Evolutionary conservation across 2,888 invertebrate species (phyloP).

Genomic region (Pardosa pseudoannulata): DNA sequence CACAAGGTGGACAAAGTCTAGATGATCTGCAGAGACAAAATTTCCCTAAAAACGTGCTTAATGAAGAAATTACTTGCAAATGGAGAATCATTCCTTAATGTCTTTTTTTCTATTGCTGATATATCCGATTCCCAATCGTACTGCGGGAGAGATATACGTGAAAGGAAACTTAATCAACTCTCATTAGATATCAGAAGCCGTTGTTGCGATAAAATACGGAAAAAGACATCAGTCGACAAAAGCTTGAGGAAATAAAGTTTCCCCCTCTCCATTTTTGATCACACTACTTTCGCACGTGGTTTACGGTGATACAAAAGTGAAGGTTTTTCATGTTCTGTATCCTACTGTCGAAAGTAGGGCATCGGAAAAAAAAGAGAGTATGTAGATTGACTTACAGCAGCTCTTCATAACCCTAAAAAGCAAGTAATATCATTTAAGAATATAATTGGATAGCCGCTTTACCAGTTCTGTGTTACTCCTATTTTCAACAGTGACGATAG

Average conservation of each 20-base stretch:
- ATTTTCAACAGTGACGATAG: not conserved
- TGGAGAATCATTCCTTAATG: too few relatives aligned
- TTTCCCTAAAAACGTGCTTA: too few relatives aligned
- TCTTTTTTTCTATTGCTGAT: too few relatives aligned
- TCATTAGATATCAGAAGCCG: not conserved
- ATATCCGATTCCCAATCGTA: too few relatives aligned
- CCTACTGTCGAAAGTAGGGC: not conserved
- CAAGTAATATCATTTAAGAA: not conserved
- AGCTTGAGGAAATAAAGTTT: not conserved
- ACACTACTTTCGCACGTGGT: not conserved
- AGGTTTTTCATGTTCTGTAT: not conserved
- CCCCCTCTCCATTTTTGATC: not conserved
- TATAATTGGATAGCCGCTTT: not conserved
- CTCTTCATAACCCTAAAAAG: not conserved
- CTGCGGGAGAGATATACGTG: not conserved
- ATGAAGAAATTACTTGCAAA: too few relatives aligned
- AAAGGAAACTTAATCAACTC: not conserved
- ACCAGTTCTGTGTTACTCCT: not conserved
- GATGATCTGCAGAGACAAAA: too few relatives aligned
- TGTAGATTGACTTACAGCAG: not conserved
- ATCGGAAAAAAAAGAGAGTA: not conserved
- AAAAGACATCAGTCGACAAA: not conserved
- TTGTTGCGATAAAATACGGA: not conserved
- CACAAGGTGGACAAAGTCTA: too few relatives aligned
- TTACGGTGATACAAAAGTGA: not conserved